Percentiles rank a stretch among this genome's conserved stretches.
Conservation (phyloP, 2,888 invertebrate species). For the Eilema griseolum region DNA sequence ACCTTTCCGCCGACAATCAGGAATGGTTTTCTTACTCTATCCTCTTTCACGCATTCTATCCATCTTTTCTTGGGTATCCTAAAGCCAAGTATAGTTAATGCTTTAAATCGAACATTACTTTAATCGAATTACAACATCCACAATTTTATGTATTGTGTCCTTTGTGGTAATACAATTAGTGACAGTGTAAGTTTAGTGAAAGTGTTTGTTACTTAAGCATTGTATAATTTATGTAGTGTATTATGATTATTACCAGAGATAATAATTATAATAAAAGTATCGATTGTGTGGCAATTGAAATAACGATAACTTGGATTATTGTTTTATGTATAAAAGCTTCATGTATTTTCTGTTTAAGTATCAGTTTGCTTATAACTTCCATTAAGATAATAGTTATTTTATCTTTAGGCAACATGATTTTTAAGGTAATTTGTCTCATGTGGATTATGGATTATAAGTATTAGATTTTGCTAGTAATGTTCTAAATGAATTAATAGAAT, state of each 20-base stretch:
- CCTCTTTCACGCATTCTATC: not conserved
- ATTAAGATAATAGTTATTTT: not conserved
- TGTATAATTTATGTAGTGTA: too few relatives aligned
- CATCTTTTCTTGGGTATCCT: not conserved
- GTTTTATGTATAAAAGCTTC: not conserved
- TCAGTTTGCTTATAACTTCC: not conserved
- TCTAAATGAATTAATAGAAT: too few relatives aligned
- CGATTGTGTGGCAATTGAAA: not conserved
- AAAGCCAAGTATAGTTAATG: not conserved
- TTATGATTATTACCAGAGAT: too few relatives aligned
- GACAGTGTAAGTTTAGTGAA: not conserved
- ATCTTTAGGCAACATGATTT: not conserved
- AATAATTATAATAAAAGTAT: not conserved
- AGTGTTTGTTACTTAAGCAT: not conserved
- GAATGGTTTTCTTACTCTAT: too few relatives aligned
- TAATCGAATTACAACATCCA: not conserved
- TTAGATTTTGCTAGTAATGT: not conserved
- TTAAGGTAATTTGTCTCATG: slow-evolving; percentile 64
- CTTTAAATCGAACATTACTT: not conserved
- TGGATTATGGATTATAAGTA: not conserved
- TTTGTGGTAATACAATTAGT: not conserved
- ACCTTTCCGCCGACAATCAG: too few relatives aligned
- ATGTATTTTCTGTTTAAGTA: not conserved
- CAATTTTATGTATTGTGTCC: not conserved
- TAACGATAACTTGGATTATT: not conserved